Conservation (phyloP, 2,113 vertebrate species). For the Ptyas mucosa region DNA sequence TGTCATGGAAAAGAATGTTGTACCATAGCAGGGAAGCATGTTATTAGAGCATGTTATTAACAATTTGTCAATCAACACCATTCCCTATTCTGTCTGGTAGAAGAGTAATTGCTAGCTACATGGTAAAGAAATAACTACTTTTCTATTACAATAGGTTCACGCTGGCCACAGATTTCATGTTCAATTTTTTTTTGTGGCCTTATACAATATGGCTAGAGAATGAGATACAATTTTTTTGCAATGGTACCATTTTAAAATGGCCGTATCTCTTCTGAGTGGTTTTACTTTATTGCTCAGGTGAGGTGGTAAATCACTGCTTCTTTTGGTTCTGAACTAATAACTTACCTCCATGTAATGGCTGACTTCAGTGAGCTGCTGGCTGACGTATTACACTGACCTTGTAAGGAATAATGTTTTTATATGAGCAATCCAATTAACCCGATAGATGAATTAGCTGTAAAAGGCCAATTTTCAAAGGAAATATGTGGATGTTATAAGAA, state of each 20-base stretch:
- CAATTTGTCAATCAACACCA: constrained; percentile 8
- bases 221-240: background rate
- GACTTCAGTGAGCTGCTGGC: background rate
- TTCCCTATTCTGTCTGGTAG: background rate
- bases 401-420: background rate
- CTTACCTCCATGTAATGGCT: background rate
- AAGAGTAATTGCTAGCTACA: background rate
- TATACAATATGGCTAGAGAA: background rate
- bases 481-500: background rate
- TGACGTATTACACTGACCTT: background rate
- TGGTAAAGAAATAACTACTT: constrained; percentile 4
- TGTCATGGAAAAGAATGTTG: constrained; percentile 2
- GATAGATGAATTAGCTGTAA: background rate
- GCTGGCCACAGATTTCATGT: background rate
- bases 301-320: background rate
- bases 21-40: background rate
- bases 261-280: background rate
- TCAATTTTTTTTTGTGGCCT: background rate
- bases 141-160: background rate
- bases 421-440: background rate
- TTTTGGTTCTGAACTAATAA: constrained; percentile 16
- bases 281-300: background rate
- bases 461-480: background rate
- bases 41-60: background rate
- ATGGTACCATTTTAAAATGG: background rate